phyloP scores from a whole-genome alignment of 1,140 invertebrate species.

The Anthonomus grandis region DNA sequence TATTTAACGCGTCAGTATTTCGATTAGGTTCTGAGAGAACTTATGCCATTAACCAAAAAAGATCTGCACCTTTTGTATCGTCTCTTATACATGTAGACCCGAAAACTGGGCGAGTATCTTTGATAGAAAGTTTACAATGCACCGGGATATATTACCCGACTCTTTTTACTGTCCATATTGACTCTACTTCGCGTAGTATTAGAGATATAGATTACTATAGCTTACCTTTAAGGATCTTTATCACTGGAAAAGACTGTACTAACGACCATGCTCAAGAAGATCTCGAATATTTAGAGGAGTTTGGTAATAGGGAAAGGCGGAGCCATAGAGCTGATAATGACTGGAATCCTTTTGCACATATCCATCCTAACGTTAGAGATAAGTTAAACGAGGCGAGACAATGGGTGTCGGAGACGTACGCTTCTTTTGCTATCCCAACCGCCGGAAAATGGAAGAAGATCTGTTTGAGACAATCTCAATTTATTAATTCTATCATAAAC shows the following conservation, averaged over 20 bases:
- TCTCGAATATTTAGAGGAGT: conserved; percentile 51
- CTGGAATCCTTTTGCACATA: conserved; percentile 48
- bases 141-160: conserved; percentile 78
- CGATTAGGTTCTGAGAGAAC: conserved; percentile 67
- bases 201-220: conserved; percentile 81
- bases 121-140: conserved; percentile 71
- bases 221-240: conserved; percentile 71
- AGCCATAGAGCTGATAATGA: conserved; percentile 25
- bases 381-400: conserved; percentile 68
- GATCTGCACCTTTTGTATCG: conserved; percentile 77
- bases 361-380: conserved; percentile 55
- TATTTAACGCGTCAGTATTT: conserved; percentile 79
- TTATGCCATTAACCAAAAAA: conserved; percentile 72
- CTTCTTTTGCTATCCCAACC: conserved; percentile 77
- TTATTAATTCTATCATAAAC: conserved; percentile 71
- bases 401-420: conserved; percentile 79
- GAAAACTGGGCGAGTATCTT: conserved; percentile 67
- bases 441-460: conserved; percentile 73
- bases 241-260: conserved; percentile 70
- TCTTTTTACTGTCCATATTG: conserved; percentile 80
- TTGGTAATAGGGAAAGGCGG: conserved; percentile 36
- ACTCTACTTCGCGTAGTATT: conserved; percentile 74
- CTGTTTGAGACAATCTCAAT: conserved; percentile 72
- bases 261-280: conserved; percentile 54
- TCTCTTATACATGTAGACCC: conserved; percentile 72